Evolutionary conservation across 2,113 vertebrate genomes (phyloP), one percentile per base, ranked within the genome.

Genomic region (Tapirus terrestris): DNA sequence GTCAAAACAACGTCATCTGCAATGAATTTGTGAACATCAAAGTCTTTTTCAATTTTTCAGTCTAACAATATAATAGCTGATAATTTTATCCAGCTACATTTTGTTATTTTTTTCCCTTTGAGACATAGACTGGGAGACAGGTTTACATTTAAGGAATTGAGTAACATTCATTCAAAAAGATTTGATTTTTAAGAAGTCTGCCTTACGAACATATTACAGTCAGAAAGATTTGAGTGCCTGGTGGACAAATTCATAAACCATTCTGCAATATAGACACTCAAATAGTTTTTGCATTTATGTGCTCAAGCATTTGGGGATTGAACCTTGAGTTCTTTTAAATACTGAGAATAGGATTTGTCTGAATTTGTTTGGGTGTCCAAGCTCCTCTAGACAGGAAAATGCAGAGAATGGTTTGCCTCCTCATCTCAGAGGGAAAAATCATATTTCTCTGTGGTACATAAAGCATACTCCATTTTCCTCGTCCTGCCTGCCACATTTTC

Each of bases 11-110:
- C 93, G 43, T 51, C 91, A 96, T 96, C 91, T 97, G 94, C 45
- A 29, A 27, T 88, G 67, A 93, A 94, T 97, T 98, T 98, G 51
- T 93, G 31, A 97, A 85, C 70, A 86, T 96, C 94, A 97, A 97
- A 95, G 82, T 83, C 58, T 86, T 85, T 76, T 82, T 81, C 72
- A 95, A n/a, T 85, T 96, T 84, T 72, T 48, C 77, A 89, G 67
- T 86, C 72, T 96, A 85, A 80, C 94, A 92, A 92, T 97, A 75
- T 53, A 53, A 94, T 60, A 36, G 45, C 12, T 94, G 77, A 39
- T 93, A 89, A 96, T 96, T 97, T 92, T 92, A 96, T 83, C 63
- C 73, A 97, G 85, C 23, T 80, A 76, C 43, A 68, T 88, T 93
- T 96, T 82, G 36, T 63, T 92, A 36, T 56, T 96, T 82, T 89